Percentiles rank a stretch among this genome's conserved stretches.
Evolutionary conservation across 53 echinoderm and acorn worm species (phyloP).

Genomic region (Patiria pectinifera): DNA sequence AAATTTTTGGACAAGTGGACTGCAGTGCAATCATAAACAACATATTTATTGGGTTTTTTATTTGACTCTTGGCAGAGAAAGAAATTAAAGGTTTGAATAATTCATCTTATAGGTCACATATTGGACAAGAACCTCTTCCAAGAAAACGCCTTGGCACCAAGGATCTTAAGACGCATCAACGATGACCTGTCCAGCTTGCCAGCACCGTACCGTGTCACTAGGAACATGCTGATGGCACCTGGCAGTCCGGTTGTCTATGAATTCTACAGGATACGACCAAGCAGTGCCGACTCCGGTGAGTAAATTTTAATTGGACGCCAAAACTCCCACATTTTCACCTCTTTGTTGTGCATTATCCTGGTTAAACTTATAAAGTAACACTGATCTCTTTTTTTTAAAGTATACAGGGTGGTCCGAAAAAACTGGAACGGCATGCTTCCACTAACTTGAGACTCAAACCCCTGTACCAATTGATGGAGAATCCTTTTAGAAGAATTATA

Average conservation of each 20-base stretch:
- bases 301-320: background rate
- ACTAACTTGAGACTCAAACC: no score
- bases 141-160: conserved; percentile 77
- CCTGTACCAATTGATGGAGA: no score
- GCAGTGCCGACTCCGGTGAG: conserved; percentile 81
- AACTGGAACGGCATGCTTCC: no score
- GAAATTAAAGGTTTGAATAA: background rate
- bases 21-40: no score
- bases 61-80: no score
- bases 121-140: conserved; percentile 97
- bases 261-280: conserved; percentile 89
- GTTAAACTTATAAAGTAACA: no score
- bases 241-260: conserved; percentile 82
- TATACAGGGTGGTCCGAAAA: no score
- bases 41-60: no score
- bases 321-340: background rate
- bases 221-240: conserved; percentile 90
- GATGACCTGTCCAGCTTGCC: conserved; percentile 94
- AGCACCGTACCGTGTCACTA: conserved; percentile 88
- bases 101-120: conserved; percentile 77
- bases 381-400: no score
- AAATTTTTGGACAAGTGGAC: no score
- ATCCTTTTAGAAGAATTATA: no score
- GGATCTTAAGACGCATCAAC: conserved; percentile 83
- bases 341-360: background rate